A percentile compares a stretch with the other conserved stretches of the same genome.
Evolutionary conservation across 2,888 invertebrate genomes (phyloP).

Genomic region (Mechanitis messenoides): DNA sequence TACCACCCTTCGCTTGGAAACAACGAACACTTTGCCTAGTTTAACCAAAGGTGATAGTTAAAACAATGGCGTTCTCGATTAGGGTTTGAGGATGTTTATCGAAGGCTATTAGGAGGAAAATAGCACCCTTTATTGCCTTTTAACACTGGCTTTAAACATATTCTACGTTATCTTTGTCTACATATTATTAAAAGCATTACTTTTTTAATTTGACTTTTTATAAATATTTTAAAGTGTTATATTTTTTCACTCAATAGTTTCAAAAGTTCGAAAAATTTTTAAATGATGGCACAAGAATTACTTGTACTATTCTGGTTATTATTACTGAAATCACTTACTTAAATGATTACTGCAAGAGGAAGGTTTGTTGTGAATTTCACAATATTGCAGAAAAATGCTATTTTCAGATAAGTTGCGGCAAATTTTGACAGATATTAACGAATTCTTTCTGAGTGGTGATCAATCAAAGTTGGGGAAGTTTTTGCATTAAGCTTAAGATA

Average conservation of each 20-base stretch:
- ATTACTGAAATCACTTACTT: no score
- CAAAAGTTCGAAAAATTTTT: no score
- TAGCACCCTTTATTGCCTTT: conserved; percentile 1
- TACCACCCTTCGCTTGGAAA: neutral
- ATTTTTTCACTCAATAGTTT: no score
- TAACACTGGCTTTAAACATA: conserved; percentile 4
- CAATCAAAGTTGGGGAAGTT: conserved; percentile 51
- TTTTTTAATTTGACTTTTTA: no score
- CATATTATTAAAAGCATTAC: no score
- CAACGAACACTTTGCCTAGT: conserved; percentile 3
- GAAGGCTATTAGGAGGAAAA: conserved; percentile 2
- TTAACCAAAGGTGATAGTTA: conserved; percentile 3
- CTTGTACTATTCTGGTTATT: no score
- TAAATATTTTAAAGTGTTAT: no score
- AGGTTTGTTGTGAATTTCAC: conserved; percentile 17
- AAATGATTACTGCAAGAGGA: neutral
- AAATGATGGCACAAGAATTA: no score
- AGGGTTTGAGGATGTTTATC: conserved; percentile 5
- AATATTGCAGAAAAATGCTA: conserved; percentile 42
- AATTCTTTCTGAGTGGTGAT: conserved; percentile 61
- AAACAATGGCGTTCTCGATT: conserved; percentile 6
- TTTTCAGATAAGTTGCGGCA: conserved; percentile 53
- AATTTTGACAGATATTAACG: conserved; percentile 71
- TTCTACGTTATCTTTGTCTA: no score
- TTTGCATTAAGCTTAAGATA: conserved; percentile 26